Conservation (phyloP, 2,888 invertebrate species). For the Pteria penguin region DNA sequence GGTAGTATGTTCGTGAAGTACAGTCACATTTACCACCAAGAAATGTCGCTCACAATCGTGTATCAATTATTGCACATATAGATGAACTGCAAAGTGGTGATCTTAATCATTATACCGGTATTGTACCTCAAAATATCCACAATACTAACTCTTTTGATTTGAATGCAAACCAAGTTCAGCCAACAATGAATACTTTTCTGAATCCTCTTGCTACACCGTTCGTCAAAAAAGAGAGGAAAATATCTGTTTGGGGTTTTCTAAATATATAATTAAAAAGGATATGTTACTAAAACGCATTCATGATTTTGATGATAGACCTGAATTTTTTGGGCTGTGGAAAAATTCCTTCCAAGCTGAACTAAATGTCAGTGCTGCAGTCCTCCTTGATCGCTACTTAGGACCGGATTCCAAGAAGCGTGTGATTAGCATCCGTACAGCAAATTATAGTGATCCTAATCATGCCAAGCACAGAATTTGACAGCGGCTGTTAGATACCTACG, state of each 20-base stretch:
- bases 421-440: background rate
- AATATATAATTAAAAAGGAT: slow-evolving; percentile 25
- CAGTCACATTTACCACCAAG: too few species aligned
- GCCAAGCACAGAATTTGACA: slow-evolving; percentile 19
- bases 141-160: too few species aligned
- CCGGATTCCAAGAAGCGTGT: slow-evolving; percentile 12
- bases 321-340: slow-evolving; percentile 18
- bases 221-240: background rate
- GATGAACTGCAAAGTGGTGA: too few species aligned
- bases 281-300: slow-evolving; percentile 19
- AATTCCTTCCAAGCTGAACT: slow-evolving; percentile 1
- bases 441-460: slow-evolving; percentile 6
- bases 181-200: background rate
- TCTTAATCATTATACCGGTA: too few species aligned
- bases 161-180: background rate
- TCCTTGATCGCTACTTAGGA: slow-evolving; percentile 6
- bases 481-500: slow-evolving; percentile 10
- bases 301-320: slow-evolving; percentile 22
- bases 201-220: background rate
- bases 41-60: too few species aligned
- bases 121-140: too few species aligned
- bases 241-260: slow-evolving; percentile 3
- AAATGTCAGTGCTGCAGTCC: slow-evolving; percentile 12
- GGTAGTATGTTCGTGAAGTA: background rate
- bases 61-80: too few species aligned